These are phyloP conservation scores for Tricholauxania praeusta DNA, from an alignment of 2,888 invertebrate genomes.

Conservation along the genomic window DNA sequence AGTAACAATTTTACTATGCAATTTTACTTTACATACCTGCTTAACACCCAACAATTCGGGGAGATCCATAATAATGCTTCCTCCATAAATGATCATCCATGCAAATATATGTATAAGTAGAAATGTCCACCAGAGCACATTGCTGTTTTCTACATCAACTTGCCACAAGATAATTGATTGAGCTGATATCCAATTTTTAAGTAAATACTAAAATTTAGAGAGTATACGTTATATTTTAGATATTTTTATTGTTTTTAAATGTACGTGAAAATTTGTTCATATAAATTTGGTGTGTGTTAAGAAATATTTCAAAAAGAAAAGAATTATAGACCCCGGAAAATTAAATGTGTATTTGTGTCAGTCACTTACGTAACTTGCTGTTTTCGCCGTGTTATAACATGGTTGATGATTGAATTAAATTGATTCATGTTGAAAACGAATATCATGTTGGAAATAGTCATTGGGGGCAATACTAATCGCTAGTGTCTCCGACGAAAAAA, in stretches of 20 bases:
- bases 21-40: constrained; percentile 65
- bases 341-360: no score
- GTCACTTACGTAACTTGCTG: no score
- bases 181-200: constrained; percentile 70
- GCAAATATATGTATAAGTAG: constrained; percentile 69
- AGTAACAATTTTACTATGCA: constrained; percentile 1
- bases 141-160: constrained; percentile 68
- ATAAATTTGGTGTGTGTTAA: neutral
- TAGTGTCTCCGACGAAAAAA: no score
- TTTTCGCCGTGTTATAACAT: no score
- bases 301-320: no score
- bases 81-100: constrained; percentile 74
- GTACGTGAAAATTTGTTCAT: neutral
- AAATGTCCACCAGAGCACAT: constrained; percentile 69
- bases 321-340: no score
- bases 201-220: constrained; percentile 65
- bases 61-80: constrained; percentile 74
- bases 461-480: no score
- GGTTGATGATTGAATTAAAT: no score
- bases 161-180: constrained; percentile 71
- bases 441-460: no score
- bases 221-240: constrained; percentile 37
- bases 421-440: no score
- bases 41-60: constrained; percentile 74
- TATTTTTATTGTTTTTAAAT: no score